Evolutionary conservation across 1,140 invertebrate species (phyloP).

Genomic region (Drosophila sp.): DNA sequence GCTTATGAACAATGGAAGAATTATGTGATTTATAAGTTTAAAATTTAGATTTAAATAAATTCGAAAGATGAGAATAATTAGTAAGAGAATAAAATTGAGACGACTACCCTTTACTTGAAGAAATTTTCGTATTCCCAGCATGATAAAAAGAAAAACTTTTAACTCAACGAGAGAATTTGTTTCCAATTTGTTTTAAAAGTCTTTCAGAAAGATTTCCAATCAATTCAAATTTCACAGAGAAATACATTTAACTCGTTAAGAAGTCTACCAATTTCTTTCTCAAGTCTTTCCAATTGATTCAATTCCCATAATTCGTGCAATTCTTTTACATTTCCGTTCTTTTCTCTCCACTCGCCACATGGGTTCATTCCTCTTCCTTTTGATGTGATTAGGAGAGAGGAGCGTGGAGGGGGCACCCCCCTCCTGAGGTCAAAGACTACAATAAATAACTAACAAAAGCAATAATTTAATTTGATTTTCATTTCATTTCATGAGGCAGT

Average conservation of each 20-base stretch:
- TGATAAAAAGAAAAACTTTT: not conserved
- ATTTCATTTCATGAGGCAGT: slow-evolving; percentile 55
- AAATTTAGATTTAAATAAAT: too few species aligned
- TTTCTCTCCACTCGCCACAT: not conserved
- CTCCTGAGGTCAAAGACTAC: not conserved
- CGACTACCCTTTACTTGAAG: not conserved
- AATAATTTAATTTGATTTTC: slow-evolving; percentile 70
- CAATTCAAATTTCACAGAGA: too few species aligned
- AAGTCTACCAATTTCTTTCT: not conserved
- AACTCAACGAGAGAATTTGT: too few species aligned
- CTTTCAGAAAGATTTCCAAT: too few species aligned
- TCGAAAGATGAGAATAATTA: too few species aligned
- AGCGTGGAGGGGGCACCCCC: not conserved
- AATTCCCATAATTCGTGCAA: not conserved
- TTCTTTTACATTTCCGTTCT: not conserved
- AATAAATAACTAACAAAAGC: slow-evolving; percentile 40
- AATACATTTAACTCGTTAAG: too few species aligned
- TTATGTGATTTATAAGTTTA: too few species aligned
- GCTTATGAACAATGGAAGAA: too few species aligned
- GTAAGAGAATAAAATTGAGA: too few species aligned
- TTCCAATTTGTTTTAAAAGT: too few species aligned
- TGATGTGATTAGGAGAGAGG: not conserved
- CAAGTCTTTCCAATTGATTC: not conserved
- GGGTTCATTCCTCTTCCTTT: not conserved
- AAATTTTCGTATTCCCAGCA: not conserved